Evolutionary conservation across 2,113 vertebrate genomes (phyloP), one percentile per base, ranked within the genome.

Genomic region (Apodemus sylvaticus): DNA sequence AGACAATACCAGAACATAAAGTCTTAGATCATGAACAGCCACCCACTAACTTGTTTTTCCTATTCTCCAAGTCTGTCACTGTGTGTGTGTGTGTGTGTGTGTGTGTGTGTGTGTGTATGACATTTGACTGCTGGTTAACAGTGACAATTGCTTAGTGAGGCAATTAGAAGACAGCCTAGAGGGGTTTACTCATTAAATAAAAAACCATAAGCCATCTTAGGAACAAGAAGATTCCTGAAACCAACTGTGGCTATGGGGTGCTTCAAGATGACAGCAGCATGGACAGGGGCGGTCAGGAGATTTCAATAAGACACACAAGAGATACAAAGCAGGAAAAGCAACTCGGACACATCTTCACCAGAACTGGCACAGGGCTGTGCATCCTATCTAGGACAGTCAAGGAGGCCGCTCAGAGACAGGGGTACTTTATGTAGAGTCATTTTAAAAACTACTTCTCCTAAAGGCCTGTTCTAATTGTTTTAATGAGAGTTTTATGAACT

Each of bases 391-490:
- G 94, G 70, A 19, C 90, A 93, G 74, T 60, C 83, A 96, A 96
- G 73, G 82, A 97, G 81, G 89, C 89, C 86, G 94, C 48, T 62
- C 34, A 20, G 76, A 93, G 64, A n/a, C 39, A 91, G 39, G 2
- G 58, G 77, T 0, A 3, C 29, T 78, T 77, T 48, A 51, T 45
- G 29, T 16, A 60, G 0, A 58, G 16, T 45, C 55, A 39, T 74
- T 96, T 96, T 83, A 11, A 90, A 94, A 78, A 55, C 39, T n/a
- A 74, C 77, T 53, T 82, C 92, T 89, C 92, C 58, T 79, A 88
- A 85, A 94, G 45, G 1, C 34, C 78, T 95, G 55, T 31, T 92
- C 85, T 92, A 78, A 12, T 62, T 88, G 94, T 92, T 66, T 96
- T 87, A 42, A 96, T 73, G 60, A 55, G 76, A 60, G 53, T 93